Conservation (phyloP, 2,888 invertebrate species). For the Halictus ligatus region DNA sequence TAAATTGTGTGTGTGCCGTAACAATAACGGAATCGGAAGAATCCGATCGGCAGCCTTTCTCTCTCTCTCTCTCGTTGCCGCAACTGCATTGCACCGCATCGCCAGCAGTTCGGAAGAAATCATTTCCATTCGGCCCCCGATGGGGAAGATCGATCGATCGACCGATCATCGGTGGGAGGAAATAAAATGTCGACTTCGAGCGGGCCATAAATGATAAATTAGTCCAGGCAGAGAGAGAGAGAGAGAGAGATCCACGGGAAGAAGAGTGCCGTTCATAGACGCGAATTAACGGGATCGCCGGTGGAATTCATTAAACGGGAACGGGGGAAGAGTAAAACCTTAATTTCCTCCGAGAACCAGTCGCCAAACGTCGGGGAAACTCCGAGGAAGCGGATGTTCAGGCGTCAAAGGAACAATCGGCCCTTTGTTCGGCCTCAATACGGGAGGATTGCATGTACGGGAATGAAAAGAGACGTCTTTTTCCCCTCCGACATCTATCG, state of each 20-base stretch:
- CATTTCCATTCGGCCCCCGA: background rate
- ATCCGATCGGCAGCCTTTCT: background rate
- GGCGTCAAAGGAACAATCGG: constrained; percentile 59
- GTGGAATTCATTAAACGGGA: constrained; percentile 29
- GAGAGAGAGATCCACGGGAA: background rate
- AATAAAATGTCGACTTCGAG: background rate
- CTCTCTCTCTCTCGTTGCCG: background rate
- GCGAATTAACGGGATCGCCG: constrained; percentile 15
- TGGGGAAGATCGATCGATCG: background rate
- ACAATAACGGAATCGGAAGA: constrained; percentile 21
- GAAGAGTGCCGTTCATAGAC: background rate
- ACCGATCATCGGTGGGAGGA: background rate
- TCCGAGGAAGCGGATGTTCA: constrained; percentile 51
- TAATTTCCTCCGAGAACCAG: constrained; percentile 26
- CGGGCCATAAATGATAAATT: background rate
- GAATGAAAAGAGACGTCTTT: constrained; percentile 44
- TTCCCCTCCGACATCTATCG: constrained; percentile 35
- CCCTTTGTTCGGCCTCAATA: constrained; percentile 51
- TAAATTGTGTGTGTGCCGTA: constrained; percentile 11
- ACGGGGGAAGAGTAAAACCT: background rate
- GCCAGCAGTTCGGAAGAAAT: background rate
- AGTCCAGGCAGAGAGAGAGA: background rate
- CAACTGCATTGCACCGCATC: background rate
- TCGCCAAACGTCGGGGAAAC: constrained; percentile 20
- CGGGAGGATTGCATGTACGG: constrained; percentile 40